phyloP scores from a whole-genome alignment of 2,888 invertebrate genomes.

The Perizoma flavofasciatum region DNA sequence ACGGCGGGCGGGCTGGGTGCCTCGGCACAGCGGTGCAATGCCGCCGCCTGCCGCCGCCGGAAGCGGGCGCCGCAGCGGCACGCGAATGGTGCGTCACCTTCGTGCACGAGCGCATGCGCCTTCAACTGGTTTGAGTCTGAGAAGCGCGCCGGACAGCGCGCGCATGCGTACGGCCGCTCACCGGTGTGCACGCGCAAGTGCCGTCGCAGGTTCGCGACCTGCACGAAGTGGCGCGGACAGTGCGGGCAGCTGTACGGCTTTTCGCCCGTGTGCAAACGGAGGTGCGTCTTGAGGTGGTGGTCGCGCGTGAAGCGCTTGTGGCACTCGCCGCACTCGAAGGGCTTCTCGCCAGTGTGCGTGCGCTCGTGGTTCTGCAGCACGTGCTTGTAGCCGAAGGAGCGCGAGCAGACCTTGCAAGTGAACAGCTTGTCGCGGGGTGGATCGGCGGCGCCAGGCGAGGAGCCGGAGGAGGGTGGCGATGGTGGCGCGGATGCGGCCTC shows the following conservation, averaged over 20 bases:
- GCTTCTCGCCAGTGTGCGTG: conserved; percentile 97
- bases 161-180: conserved; percentile 94
- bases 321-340: conserved; percentile 96
- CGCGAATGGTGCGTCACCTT: conserved; percentile 94
- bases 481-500: conserved; percentile 64
- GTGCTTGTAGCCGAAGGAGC: conserved; percentile 97
- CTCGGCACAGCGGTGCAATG: conserved; percentile 90
- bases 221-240: conserved; percentile 96
- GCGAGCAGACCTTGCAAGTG: conserved; percentile 93
- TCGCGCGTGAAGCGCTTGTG: conserved; percentile 96
- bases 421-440: conserved; percentile 91
- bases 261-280: conserved; percentile 96
- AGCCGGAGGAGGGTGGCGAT: conserved; percentile 78
- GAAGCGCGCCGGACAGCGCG: conserved; percentile 93
- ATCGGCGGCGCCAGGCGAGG: conserved; percentile 76
- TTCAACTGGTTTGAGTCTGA: conserved; percentile 96
- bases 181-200: conserved; percentile 96
- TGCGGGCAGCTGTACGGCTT: conserved; percentile 96
- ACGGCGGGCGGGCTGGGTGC: conserved; percentile 78
- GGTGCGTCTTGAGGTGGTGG: conserved; percentile 96
- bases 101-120: conserved; percentile 94
- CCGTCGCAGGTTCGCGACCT: conserved; percentile 95
- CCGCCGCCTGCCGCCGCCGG: conserved; percentile 93
- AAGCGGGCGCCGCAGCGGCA: conserved; percentile 93
- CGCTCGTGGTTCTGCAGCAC: conserved; percentile 97